Evolutionary conservation across 2,888 invertebrate genomes (phyloP).

Genomic region (Meteorus cinctellus): DNA sequence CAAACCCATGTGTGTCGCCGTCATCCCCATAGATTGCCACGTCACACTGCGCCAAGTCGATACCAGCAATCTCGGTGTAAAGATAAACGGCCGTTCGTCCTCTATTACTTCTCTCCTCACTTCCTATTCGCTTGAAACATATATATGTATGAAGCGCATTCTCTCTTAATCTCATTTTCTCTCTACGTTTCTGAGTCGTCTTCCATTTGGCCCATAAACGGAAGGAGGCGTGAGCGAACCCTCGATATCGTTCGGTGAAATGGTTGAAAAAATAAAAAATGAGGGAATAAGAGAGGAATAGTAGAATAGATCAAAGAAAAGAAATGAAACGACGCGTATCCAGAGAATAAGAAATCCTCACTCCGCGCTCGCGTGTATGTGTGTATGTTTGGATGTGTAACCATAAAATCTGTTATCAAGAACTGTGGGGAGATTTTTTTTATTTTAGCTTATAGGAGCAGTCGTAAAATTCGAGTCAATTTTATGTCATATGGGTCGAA

Average conservation of each 20-base stretch:
- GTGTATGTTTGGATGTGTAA: not conserved
- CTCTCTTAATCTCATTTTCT: too few species aligned
- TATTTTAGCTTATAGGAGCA: not conserved
- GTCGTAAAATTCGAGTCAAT: not conserved
- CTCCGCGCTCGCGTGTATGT: not conserved
- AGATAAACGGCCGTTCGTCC: conserved; percentile 24
- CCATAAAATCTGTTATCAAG: conserved; percentile 30
- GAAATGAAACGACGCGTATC: conserved; percentile 16
- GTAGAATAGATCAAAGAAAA: conserved; percentile 15
- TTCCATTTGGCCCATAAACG: conserved; percentile 24
- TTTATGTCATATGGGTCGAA: not conserved
- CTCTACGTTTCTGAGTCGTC: not conserved
- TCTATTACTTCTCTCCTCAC: conserved; percentile 25
- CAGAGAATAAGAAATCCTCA: conserved; percentile 27
- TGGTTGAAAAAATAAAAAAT: conserved; percentile 21
- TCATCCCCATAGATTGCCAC: not conserved
- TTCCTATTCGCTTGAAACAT: not conserved
- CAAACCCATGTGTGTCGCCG: conserved; percentile 30
- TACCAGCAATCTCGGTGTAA: conserved; percentile 32
- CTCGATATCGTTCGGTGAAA: conserved; percentile 16
- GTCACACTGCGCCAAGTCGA: conserved; percentile 27
- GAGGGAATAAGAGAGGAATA: conserved; percentile 20
- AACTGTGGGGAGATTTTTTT: conserved; percentile 12
- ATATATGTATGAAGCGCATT: not conserved
- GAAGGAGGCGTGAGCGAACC: not conserved